These are phyloP conservation scores for Anser cygnoides DNA, from an alignment of 2,113 vertebrate genomes.

Conservation along the genomic window DNA sequence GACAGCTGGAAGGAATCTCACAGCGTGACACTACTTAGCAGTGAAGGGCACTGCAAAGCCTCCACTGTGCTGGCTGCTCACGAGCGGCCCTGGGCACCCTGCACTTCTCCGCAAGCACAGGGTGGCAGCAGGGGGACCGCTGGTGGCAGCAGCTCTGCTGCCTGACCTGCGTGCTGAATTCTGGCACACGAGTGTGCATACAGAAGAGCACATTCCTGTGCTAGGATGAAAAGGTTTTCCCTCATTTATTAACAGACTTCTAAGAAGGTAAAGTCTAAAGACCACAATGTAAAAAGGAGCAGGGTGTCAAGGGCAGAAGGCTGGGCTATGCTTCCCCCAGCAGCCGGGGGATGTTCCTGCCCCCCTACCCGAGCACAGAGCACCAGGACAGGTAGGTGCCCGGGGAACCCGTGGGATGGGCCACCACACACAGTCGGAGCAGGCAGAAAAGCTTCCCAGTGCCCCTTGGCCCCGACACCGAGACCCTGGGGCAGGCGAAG, in stretches of 20 bases:
- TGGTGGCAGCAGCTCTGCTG: background rate
- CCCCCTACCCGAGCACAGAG: too few relatives aligned
- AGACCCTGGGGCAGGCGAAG: too few relatives aligned
- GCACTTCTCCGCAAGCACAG: background rate
- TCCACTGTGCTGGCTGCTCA: accelerated
- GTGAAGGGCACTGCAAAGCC: background rate
- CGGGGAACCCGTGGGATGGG: too few relatives aligned
- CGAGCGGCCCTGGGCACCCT: accelerated
- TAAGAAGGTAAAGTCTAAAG: background rate
- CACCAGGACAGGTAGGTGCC: too few relatives aligned
- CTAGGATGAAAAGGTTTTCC: background rate
- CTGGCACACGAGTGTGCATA: accelerated
- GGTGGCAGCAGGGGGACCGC: too few relatives aligned
- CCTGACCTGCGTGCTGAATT: accelerated
- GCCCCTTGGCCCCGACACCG: too few relatives aligned
- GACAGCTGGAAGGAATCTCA: background rate
- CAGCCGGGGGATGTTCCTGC: too few relatives aligned
- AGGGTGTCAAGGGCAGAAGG: background rate
- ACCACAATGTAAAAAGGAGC: background rate
- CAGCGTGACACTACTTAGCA: background rate
- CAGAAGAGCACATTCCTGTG: background rate
- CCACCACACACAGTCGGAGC: too few relatives aligned
- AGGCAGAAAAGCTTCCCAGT: too few relatives aligned
- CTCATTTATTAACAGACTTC: background rate
- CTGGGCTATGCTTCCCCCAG: background rate